Conservation (phyloP, 2,797 vertebrate genomes). For the Anolis apletophallus region DNA sequence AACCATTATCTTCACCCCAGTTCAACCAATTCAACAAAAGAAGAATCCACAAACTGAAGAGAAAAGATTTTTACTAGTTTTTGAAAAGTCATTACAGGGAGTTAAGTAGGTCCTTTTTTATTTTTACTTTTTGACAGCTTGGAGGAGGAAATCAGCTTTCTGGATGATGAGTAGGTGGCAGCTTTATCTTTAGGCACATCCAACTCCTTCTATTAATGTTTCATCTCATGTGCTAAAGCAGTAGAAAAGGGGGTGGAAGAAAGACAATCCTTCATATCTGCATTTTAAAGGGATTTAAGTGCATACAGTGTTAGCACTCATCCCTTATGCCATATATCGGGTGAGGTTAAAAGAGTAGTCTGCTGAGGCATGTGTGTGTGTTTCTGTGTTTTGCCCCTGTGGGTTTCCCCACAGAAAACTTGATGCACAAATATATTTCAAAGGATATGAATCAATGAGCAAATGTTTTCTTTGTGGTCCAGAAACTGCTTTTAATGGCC, state of each 20-base stretch:
- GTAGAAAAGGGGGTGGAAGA: not conserved
- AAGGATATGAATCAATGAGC: not conserved
- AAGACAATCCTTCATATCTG: not conserved
- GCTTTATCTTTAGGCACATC: not conserved
- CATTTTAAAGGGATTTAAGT: not conserved
- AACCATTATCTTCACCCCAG: not conserved
- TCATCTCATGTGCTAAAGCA: too few species aligned
- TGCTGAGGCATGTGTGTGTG: not conserved
- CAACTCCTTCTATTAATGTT: conserved; percentile 5
- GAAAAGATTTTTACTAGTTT: not conserved
- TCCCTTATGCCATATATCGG: not conserved
- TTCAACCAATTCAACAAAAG: not conserved
- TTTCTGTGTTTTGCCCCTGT: not conserved
- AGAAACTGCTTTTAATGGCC: conserved; percentile 20
- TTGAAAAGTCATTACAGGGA: not conserved
- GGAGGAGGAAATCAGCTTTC: conserved; percentile 6
- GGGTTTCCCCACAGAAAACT: not conserved
- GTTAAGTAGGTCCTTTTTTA: not conserved
- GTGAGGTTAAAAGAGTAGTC: conserved; percentile 21
- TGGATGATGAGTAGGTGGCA: not conserved
- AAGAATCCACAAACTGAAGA: not conserved
- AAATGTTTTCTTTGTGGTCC: conserved; percentile 38
- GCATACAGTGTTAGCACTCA: not conserved
- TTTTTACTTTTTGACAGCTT: not conserved
- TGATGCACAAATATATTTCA: conserved; percentile 24